Conservation (phyloP, 2,113 vertebrate genomes). For the Poicephalus gulielmi region DNA sequence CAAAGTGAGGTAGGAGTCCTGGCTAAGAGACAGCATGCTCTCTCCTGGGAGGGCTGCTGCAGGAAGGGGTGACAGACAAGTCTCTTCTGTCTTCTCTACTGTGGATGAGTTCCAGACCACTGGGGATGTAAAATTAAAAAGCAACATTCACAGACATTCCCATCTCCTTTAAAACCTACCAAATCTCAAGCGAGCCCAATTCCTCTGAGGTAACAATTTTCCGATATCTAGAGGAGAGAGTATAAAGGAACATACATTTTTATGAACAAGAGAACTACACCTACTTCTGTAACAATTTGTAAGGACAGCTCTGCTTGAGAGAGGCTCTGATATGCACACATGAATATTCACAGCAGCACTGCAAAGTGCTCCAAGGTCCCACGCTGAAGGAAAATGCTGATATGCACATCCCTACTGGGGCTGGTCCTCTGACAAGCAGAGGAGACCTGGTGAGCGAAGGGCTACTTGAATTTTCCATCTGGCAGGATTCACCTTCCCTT, state of each 20-base stretch:
- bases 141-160: not conserved
- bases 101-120: not conserved
- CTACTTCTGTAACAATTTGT: not conserved
- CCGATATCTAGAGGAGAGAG: not conserved
- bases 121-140: not conserved
- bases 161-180: not conserved
- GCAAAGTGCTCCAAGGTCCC: not conserved
- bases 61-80: not conserved
- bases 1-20: not conserved
- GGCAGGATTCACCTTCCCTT: not conserved
- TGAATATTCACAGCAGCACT: not conserved
- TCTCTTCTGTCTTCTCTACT: not conserved
- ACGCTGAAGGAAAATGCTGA: not conserved
- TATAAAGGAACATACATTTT: not conserved
- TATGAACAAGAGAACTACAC: not conserved
- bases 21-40: accelerated
- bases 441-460: not conserved
- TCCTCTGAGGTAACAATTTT: not conserved
- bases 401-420: not conserved
- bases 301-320: accelerated
- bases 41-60: not conserved
- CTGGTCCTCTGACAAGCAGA: not conserved
- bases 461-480: not conserved
- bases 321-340: accelerated
- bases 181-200: not conserved